Evolutionary conservation across 2,888 invertebrate genomes (phyloP).

Genomic region (Smittia aterrima): DNA sequence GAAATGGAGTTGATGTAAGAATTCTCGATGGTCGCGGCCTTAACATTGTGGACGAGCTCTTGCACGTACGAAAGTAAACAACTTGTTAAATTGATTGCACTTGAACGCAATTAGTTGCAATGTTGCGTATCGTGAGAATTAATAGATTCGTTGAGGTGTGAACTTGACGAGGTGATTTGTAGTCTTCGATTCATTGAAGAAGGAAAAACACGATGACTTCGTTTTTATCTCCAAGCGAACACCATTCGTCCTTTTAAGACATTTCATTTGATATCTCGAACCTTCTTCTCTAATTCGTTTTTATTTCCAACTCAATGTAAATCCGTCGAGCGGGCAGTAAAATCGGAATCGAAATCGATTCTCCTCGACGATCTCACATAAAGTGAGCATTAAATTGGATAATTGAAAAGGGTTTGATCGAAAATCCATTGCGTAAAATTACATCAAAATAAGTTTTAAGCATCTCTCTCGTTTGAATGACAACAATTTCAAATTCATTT

Average conservation of each 20-base stretch:
- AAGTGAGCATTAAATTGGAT: slow-evolving; percentile 14
- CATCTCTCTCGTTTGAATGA: not conserved
- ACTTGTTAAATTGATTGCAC: not conserved
- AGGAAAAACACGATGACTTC: too few relatives aligned
- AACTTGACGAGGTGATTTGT: too few relatives aligned
- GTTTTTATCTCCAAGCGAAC: too few relatives aligned
- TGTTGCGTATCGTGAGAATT: too few relatives aligned
- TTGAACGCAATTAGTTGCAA: not conserved
- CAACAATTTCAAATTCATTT: not conserved
- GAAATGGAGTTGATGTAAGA: not conserved
- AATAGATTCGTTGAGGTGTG: too few relatives aligned
- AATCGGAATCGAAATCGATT: not conserved
- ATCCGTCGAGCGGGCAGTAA: not conserved
- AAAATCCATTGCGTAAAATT: not conserved
- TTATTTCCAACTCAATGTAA: not conserved
- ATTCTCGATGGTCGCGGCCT: not conserved
- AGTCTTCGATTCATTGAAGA: too few relatives aligned
- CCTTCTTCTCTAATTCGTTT: too few relatives aligned
- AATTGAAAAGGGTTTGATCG: slow-evolving; percentile 6
- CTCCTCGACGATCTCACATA: not conserved
- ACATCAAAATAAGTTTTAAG: not conserved
- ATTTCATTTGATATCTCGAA: too few relatives aligned
- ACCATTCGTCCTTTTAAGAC: too few relatives aligned
- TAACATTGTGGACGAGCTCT: too few relatives aligned
- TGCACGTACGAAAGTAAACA: too few relatives aligned